Conservation (phyloP, 2,797 vertebrate species). For the Chrysolophus pictus region DNA sequence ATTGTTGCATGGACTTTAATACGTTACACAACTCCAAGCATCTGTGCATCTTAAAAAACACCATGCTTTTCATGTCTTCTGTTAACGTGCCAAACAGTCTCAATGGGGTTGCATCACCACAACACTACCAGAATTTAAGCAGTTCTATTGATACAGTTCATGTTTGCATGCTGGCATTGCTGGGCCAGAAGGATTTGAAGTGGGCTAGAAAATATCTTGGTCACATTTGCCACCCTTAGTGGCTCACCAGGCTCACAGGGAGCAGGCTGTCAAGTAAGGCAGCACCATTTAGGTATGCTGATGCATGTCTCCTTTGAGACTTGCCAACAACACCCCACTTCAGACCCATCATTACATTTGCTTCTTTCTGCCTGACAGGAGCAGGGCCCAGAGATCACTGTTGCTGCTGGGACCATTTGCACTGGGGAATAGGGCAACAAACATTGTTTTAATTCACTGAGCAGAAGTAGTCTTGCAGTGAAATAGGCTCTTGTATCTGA, state of each 20-base stretch:
- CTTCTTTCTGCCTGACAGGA: not conserved
- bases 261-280: not conserved
- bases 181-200: not conserved
- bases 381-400: not conserved
- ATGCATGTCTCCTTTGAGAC: not conserved
- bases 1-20: rapidly evolving
- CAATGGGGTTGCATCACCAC: not conserved
- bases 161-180: not conserved
- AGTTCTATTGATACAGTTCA: not conserved
- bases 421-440: not conserved
- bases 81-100: not conserved
- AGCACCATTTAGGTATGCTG: rapidly evolving
- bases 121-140: not conserved
- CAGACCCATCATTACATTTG: not conserved
- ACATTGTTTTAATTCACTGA: not conserved
- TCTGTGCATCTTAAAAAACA: too few relatives aligned
- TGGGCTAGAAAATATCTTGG: not conserved
- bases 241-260: not conserved
- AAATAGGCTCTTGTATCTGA: not conserved
- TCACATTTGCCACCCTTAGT: not conserved
- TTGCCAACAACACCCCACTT: not conserved
- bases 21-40: not conserved
- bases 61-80: not conserved
- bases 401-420: not conserved
- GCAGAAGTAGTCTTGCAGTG: not conserved